A percentile compares a stretch with the other conserved stretches of the same genome.
These are phyloP conservation scores for Eurytoma californica DNA, from an alignment of 2,888 invertebrate species.

Conservation along the genomic window DNA sequence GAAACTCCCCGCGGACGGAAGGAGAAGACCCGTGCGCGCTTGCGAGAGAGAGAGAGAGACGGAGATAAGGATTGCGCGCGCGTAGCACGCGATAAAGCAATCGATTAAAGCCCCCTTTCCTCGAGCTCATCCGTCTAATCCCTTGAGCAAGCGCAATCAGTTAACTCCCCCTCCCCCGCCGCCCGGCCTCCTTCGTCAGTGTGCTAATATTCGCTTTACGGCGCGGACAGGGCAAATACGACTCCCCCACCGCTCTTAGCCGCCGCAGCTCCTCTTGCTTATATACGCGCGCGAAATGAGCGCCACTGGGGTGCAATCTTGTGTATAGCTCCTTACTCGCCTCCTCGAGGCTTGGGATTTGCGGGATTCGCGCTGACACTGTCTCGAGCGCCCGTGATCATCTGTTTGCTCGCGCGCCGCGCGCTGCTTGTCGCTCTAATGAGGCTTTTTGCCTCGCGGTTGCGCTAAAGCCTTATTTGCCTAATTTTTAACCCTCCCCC, in stretches of 20 bases:
- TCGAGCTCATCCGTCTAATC: constrained; percentile 56
- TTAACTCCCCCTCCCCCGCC: constrained; percentile 35
- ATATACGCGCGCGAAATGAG: constrained; percentile 61
- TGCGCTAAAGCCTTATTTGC: background rate
- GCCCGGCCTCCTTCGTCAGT: background rate
- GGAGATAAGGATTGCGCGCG: constrained; percentile 47
- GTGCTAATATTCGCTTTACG: constrained; percentile 56
- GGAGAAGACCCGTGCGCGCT: background rate
- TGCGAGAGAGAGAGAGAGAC: background rate
- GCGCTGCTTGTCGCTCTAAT: background rate
- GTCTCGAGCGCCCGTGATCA: constrained; percentile 25
- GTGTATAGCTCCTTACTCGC: constrained; percentile 63
- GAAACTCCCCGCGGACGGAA: constrained; percentile 13
- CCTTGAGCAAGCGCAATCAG: constrained; percentile 57
- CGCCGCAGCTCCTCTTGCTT: background rate
- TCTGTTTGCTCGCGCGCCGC: constrained; percentile 1
- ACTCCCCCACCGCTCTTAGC: background rate
- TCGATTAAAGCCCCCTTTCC: constrained; percentile 54
- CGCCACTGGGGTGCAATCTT: constrained; percentile 72
- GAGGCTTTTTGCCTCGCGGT: background rate
- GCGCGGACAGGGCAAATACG: constrained; percentile 41
- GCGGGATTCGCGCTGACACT: constrained; percentile 68
- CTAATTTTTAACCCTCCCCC: background rate
- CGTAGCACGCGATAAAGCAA: constrained; percentile 53
- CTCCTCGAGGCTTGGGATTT: constrained; percentile 64